Conservation (phyloP, 2,797 vertebrate genomes). For the Pseudochromis fuscus region DNA sequence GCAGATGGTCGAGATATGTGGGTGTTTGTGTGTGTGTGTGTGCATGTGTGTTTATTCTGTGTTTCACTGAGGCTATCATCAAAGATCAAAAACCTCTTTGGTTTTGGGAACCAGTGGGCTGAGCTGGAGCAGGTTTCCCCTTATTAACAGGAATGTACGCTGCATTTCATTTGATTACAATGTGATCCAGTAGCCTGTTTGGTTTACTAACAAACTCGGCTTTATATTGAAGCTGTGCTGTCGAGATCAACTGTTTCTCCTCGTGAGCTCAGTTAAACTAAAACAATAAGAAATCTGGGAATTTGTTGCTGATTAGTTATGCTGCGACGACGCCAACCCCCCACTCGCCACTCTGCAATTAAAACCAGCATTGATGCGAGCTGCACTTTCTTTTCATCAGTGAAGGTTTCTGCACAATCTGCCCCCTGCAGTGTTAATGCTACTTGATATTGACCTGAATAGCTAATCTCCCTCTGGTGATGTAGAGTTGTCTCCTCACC, state of each 20-base stretch:
- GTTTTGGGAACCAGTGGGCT: slow-evolving; percentile 76
- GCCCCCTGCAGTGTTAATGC: slow-evolving; percentile 48
- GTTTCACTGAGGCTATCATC: slow-evolving; percentile 67
- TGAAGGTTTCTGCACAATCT: slow-evolving; percentile 17
- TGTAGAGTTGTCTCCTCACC: not conserved
- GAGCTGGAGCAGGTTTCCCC: slow-evolving; percentile 70
- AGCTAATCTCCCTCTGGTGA: not conserved
- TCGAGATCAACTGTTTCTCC: slow-evolving; percentile 20
- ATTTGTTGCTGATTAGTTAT: not conserved
- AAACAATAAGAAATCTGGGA: slow-evolving; percentile 27
- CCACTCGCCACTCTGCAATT: not conserved
- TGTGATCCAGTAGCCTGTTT: slow-evolving; percentile 62
- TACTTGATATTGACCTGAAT: slow-evolving; percentile 26
- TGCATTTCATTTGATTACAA: slow-evolving; percentile 80
- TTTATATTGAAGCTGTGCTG: slow-evolving; percentile 51
- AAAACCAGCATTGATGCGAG: slow-evolving; percentile 4
- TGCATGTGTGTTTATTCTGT: slow-evolving; percentile 64
- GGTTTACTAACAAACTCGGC: slow-evolving; percentile 56
- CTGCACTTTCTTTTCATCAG: slow-evolving; percentile 30
- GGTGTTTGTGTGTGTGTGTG: slow-evolving; percentile 59
- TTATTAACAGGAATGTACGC: slow-evolving; percentile 67
- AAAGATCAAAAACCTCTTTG: slow-evolving; percentile 70
- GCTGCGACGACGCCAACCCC: slow-evolving; percentile 6
- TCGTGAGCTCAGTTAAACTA: slow-evolving; percentile 12
- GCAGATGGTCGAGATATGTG: slow-evolving; percentile 69